These are phyloP conservation scores for Dicerorhinus sumatrensis DNA, from an alignment of 2,113 vertebrate genomes.

Conservation along the genomic window DNA sequence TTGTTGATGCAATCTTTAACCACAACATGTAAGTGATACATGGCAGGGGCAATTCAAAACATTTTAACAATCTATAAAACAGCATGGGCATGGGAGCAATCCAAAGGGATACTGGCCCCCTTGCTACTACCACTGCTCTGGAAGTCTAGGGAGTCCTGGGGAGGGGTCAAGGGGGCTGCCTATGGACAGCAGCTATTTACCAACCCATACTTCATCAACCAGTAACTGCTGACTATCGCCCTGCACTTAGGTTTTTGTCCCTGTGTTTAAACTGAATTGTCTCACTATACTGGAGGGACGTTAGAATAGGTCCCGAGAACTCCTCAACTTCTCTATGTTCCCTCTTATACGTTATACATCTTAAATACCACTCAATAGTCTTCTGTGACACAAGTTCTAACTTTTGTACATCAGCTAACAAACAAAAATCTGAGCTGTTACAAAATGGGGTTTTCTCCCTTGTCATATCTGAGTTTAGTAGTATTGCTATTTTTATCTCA, in stretches of 20 bases:
- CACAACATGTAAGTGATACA: neutral
- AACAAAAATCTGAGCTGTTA: neutral
- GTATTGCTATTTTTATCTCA: neutral
- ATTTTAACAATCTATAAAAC: neutral
- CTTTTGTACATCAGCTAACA: neutral
- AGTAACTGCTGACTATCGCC: neutral
- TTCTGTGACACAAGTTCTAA: neutral
- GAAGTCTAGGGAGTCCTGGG: neutral
- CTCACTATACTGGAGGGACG: neutral
- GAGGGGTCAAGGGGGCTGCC: too few species aligned
- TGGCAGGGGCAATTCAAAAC: neutral
- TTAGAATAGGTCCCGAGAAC: neutral
- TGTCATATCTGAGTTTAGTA: neutral
- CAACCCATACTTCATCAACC: neutral
- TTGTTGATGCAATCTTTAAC: neutral
- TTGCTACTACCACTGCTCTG: neutral
- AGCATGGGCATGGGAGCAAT: neutral
- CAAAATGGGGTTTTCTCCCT: neutral
- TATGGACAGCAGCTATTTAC: neutral
- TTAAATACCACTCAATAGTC: neutral
- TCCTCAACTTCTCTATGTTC: neutral
- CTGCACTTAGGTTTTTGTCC: neutral
- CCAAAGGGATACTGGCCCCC: neutral
- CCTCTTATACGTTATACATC: neutral
- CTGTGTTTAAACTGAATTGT: neutral